Evolutionary conservation across 1,140 invertebrate species (phyloP), one percentile per base, ranked within the genome.

Genomic region (Campoletis sonorensis): DNA sequence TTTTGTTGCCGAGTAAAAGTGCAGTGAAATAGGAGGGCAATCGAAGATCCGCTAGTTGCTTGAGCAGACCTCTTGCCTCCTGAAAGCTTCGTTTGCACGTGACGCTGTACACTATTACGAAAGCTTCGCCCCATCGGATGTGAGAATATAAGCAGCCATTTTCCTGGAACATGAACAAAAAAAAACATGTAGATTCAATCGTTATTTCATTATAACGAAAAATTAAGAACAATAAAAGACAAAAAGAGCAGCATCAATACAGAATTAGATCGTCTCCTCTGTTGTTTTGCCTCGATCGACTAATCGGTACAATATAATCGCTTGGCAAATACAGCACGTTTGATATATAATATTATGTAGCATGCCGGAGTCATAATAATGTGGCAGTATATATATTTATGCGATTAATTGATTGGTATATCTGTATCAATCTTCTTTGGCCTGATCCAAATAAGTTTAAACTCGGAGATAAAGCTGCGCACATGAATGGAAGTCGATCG

Each of bases 31-130:
- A 95, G 78, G 94, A 94, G 37, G 95, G 94, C 79, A 95, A 89
- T 80, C 95, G 93, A 49, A 95, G 92, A 86, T 95, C 93, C 76
- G 94, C 93, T 76, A 97, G 90, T 81, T 95, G 93, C 72, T 96
- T 94, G n/a, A 97, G 91, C 37, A 96, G 91, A 83, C 94, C 94
- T n/a, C 94, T 93, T 0, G 96, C 96, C 84, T 95, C 94, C 76
- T 95, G 92, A 92, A 97, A 97, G 77, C 95, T 96, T 13, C 93
- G 93, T 83, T 94, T 93, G 88, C 96, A 95, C 85, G 94, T 95
- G 27, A 97, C 95, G 64, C 95, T 96, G 92, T 97, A 97, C n/a
- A 97, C 96, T 76, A 97, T 94, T 7, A 97, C 95, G 89, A 96
- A 97, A 1, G 96, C 96, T 85, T 97, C 96, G 13, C 96, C 96